Base-by-base conservation (phyloP, 2,888 invertebrate species). In the Polyploca ridens region DNA sequence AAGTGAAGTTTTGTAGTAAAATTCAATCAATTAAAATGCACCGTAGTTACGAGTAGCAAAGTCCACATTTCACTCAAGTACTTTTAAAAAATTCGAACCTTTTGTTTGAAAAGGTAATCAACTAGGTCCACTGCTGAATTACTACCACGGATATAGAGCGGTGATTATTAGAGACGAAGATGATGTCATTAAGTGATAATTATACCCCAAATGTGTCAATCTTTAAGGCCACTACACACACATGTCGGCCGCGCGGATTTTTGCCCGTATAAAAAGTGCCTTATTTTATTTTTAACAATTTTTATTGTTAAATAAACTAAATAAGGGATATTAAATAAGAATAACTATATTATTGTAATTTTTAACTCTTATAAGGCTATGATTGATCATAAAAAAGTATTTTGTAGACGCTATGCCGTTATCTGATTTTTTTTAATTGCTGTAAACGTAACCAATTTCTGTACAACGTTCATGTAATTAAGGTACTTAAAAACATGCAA, bases 231-330 rank as follows among this genome's bases (percentile, higher is more conserved):
- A 44, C 13, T 14, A 44, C 44, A 27, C 44, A 14, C 14, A 5
- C 13, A 14, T 5, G 14, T 0, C 14, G 14, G 44, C 13, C 44
- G 3, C 14, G n/a, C 54, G 54, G 54, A 8, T 54, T 19, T 54
- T 54, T 49, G 10, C 10, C 54, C 16, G 8, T 49, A 46, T 44
- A 54, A 54, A 54, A 54, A 54, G 54, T 54, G 54, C 54, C 54
- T 54, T 54, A 19, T 6, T 46, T 0, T 13, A 41, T 13, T 35
- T 35, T 46, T 14, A 5, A 0, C 4, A 16, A 5, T 49, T 3
- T n/a, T 54, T 19, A 54, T 19, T 54, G 14, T 54, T 8, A 10
- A 16, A 19, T 19, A 46, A 46, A 46, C 10, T 10, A 5, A 16
- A 19, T 27, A 49, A 2, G 8, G 3, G 16, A 10, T 49, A 49